These are phyloP conservation scores for Takifugu ocellatus DNA, from an alignment of 2,797 vertebrate genomes.

Conservation along the genomic window DNA sequence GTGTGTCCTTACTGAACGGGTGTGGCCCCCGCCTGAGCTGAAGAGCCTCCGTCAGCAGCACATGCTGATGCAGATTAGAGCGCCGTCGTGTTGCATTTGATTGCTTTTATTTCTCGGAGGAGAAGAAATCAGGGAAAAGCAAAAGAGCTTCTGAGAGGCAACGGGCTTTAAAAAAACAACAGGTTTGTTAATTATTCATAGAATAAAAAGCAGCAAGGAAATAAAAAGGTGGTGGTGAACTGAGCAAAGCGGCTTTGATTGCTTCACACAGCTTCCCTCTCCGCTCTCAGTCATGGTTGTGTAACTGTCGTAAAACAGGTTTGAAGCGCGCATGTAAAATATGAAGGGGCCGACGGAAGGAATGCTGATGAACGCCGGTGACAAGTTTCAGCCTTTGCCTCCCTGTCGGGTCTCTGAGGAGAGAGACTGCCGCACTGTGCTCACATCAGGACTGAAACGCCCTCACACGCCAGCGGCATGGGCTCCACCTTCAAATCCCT, in stretches of 20 bases:
- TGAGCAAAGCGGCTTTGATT: neutral
- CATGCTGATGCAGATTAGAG: too few species aligned
- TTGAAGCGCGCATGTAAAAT: slow-evolving; percentile 42
- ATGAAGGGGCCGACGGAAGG: slow-evolving; percentile 28
- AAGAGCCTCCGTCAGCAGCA: too few species aligned
- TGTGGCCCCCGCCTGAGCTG: too few species aligned
- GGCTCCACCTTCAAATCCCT: slow-evolving; percentile 17
- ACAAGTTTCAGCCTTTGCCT: slow-evolving; percentile 30
- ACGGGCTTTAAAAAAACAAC: too few species aligned
- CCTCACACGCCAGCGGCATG: slow-evolving; percentile 16
- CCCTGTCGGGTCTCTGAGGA: slow-evolving; percentile 7
- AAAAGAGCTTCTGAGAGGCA: too few species aligned
- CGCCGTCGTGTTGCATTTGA: neutral
- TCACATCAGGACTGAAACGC: slow-evolving; percentile 6
- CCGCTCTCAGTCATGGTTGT: slow-evolving; percentile 25
- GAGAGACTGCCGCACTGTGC: neutral
- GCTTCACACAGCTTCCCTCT: neutral
- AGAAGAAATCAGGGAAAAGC: slow-evolving; percentile 11
- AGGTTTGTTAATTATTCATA: too few species aligned
- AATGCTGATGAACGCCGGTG: slow-evolving; percentile 46
- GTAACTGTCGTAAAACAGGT: slow-evolving; percentile 65
- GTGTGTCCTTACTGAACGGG: too few species aligned
- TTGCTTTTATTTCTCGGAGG: slow-evolving; percentile 20
- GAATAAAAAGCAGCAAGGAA: neutral
- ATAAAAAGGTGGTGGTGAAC: slow-evolving; percentile 4